Evolutionary conservation across 2,888 invertebrate species (phyloP), one percentile per base, ranked within the genome.

Genomic region (Mesorhabditis belari): DNA sequence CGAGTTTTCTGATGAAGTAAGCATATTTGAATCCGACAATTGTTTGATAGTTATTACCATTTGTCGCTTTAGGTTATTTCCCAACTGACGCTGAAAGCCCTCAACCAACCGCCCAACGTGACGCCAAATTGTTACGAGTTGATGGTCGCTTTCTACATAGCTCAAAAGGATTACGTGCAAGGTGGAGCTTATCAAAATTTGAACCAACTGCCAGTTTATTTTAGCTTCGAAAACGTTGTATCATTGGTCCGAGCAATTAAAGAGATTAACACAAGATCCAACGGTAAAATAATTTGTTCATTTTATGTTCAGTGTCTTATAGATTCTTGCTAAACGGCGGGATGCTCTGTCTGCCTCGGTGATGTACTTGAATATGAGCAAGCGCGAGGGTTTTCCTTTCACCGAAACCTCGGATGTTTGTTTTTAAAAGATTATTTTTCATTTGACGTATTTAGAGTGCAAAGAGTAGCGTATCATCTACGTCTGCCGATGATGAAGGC

Each of bases 91-190:
- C 61, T 61, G 1, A 62, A 60, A 1, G 71, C 71, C 5, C 52
- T 58, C n/a, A 49, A 65, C 3, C 69, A 69, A 51, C 53, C 65
- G 5, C 59, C 64, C 6, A 51, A 44, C 3, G 64, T 62, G 17
- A 62, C 54, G 17, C 61, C 63, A 21, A 66, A 69, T 29, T 60
- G 67, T 23, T 71, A 62, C 55, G 71, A 71, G 44, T 51, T 69
- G 17, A 55, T 69, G n/a, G 67, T 57, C 57, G 29, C 67, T 5
- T 69, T 60, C 49, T 65, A 65, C 27, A 51, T 67, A 28, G 56
- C 62, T 12, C 57, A 65, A 26, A 62, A 63, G 24, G 67, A 68
- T 26, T 66, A 62, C n/a, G n/a, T n/a, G n/a, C n/a, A n/a, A n/a
- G n/a, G n/a, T n/a, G n/a, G n/a, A n/a, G n/a, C n/a, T n/a, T n/a